Conservation (phyloP, 2,888 invertebrate genomes). For the Xylota sylvarum region DNA sequence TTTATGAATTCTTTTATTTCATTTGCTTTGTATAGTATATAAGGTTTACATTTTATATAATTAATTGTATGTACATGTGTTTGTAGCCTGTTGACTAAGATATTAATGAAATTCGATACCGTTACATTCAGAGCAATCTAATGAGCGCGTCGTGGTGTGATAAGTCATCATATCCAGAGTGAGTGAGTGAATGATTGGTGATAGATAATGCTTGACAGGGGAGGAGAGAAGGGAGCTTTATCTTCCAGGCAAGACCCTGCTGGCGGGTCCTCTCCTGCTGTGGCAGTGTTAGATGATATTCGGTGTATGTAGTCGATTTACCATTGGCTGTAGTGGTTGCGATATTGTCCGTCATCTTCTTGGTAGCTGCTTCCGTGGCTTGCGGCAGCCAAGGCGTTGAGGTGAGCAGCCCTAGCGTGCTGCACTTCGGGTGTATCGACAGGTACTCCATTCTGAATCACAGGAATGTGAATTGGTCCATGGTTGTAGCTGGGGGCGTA, state of each 20-base stretch:
- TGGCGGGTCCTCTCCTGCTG: conserved; percentile 55
- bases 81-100: conserved; percentile 70
- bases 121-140: conserved; percentile 43
- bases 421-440: conserved; percentile 86
- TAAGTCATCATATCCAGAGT: conserved; percentile 20
- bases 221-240: conserved; percentile 2
- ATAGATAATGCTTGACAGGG: conserved; percentile 2
- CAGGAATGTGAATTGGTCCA: conserved; percentile 85
- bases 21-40: conserved; percentile 62
- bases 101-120: conserved; percentile 64
- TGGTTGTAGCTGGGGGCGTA: conserved; percentile 82
- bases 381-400: conserved; percentile 84
- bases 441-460: conserved; percentile 85
- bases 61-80: conserved; percentile 67
- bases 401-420: conserved; percentile 84
- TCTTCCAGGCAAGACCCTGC: conserved; percentile 59
- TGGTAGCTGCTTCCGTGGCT: conserved; percentile 81
- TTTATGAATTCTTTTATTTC: conserved; percentile 71
- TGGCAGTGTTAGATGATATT: conserved; percentile 57
- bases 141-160: conserved; percentile 21
- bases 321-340: conserved; percentile 79
- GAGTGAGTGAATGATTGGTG: conserved; percentile 23
- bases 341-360: conserved; percentile 82
- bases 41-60: conserved; percentile 62
- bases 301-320: conserved; percentile 36